phyloP scores from a whole-genome alignment of 2,888 invertebrate genomes.

The Lissocephala sabroskyi region DNA sequence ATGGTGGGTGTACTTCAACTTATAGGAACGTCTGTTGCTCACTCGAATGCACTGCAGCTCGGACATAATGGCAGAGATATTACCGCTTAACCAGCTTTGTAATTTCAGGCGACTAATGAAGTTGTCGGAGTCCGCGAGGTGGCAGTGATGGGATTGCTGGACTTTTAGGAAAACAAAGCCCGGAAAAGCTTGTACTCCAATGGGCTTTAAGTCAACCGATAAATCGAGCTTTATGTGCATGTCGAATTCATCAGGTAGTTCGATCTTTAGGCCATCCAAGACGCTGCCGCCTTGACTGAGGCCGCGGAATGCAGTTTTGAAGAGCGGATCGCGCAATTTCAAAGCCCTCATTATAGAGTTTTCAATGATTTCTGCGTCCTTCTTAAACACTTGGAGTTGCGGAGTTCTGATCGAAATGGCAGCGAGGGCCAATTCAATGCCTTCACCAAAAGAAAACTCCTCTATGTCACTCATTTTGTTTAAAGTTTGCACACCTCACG shows the following conservation, averaged over 20 bases:
- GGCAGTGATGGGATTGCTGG: too few species aligned
- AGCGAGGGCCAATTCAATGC: constrained; percentile 22
- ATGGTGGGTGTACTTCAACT: constrained; percentile 19
- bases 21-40: constrained; percentile 11
- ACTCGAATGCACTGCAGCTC: constrained; percentile 18
- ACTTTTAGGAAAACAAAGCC: constrained; percentile 20
- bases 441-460: constrained; percentile 12
- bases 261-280: constrained; percentile 36
- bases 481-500: too few species aligned
- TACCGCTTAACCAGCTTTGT: constrained; percentile 46
- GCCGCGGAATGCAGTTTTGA: constrained; percentile 21
- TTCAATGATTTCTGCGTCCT: constrained; percentile 29
- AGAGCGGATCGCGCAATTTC: constrained; percentile 17
- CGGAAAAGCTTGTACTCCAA: neutral
- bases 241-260: constrained; percentile 53
- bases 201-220: constrained; percentile 10
- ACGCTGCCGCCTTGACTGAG: constrained; percentile 39
- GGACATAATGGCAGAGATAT: constrained; percentile 20
- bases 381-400: constrained; percentile 12
- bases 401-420: constrained; percentile 11
- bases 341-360: constrained; percentile 25
- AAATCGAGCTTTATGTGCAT: constrained; percentile 37
- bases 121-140: neutral
- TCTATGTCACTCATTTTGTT: constrained; percentile 6
- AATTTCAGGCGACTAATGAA: constrained; percentile 35